These are phyloP conservation scores for Drosophila dives DNA, from an alignment of 2,888 invertebrate species.

Conservation along the genomic window DNA sequence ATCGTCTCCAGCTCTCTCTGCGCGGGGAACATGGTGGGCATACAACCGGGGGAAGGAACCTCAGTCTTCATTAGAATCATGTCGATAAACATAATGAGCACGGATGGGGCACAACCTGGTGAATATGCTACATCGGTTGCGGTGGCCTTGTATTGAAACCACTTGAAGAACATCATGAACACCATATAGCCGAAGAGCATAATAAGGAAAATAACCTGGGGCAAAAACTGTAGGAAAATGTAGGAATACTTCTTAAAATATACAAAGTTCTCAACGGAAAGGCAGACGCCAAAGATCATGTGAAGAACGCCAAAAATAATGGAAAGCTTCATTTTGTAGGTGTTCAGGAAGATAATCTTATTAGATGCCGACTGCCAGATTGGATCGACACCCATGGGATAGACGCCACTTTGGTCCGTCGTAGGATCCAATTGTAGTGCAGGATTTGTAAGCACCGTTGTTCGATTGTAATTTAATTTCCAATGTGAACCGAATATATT, in stretches of 20 bases:
- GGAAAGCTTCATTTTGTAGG: slow-evolving; percentile 98
- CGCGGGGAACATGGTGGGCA: slow-evolving; percentile 88
- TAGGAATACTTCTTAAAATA: slow-evolving; percentile 89
- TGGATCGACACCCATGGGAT: slow-evolving; percentile 92
- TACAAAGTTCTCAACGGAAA: slow-evolving; percentile 91
- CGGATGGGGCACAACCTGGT: slow-evolving; percentile 89
- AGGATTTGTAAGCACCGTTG: slow-evolving; percentile 85
- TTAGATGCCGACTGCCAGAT: slow-evolving; percentile 92
- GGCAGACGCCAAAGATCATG: slow-evolving; percentile 96
- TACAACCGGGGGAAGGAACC: slow-evolving; percentile 85
- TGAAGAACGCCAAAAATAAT: slow-evolving; percentile 96
- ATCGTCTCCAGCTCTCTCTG: slow-evolving; percentile 90
- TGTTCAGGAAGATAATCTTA: slow-evolving; percentile 96
- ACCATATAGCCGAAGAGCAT: slow-evolving; percentile 96
- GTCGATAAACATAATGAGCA: slow-evolving; percentile 91
- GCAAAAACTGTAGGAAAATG: slow-evolving; percentile 93
- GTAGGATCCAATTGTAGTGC: slow-evolving; percentile 88
- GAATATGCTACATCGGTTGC: slow-evolving; percentile 74
- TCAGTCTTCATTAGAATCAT: slow-evolving; percentile 89
- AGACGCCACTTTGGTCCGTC: slow-evolving; percentile 85
- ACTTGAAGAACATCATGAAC: slow-evolving; percentile 95
- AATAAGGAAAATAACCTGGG: slow-evolving; percentile 93
- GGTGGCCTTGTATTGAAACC: slow-evolving; percentile 89
- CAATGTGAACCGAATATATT: slow-evolving; percentile 97
- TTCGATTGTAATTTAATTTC: slow-evolving; percentile 87